A percentile compares a stretch with the other conserved stretches of the same genome.
These are phyloP conservation scores for Leptinotarsa juncta DNA, from an alignment of 2,888 invertebrate species.

Conservation along the genomic window DNA sequence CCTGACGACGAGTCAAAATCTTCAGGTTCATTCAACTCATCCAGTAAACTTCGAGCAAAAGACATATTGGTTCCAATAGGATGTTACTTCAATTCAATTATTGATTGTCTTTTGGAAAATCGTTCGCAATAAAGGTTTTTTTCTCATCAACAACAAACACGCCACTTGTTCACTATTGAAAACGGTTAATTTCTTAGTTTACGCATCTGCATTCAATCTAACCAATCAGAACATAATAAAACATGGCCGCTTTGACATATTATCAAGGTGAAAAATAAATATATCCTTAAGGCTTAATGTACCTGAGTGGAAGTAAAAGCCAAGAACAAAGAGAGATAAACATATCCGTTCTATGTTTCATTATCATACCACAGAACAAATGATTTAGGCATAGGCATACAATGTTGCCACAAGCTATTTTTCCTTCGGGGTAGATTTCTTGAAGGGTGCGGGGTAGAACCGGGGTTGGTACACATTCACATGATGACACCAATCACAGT, in stretches of 20 bases:
- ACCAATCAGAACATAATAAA: conserved; percentile 53
- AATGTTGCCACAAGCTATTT: no score
- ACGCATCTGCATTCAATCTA: conserved; percentile 56
- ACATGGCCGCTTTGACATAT: conserved; percentile 35
- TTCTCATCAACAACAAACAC: conserved; percentile 37
- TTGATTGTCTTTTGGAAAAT: conserved; percentile 26
- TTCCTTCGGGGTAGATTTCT: no score
- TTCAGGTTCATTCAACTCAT: conserved; percentile 55
- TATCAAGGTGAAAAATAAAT: no score
- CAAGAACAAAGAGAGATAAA: no score
- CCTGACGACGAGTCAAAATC: conserved; percentile 67
- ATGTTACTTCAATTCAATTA: conserved; percentile 19
- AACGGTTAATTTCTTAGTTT: conserved; percentile 53
- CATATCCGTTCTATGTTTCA: no score
- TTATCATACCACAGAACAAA: no score
- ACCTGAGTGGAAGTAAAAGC: no score
- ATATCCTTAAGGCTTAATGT: no score
- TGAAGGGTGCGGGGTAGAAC: no score
- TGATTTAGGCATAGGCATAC: no score
- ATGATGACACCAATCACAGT: no score
- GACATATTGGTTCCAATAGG: conserved; percentile 51
- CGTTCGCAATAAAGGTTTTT: conserved; percentile 39
- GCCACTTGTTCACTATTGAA: conserved; percentile 39
- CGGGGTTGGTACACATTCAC: no score
- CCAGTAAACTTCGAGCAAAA: conserved; percentile 49